Conservation (phyloP, 1,140 invertebrate species). For the Eulimnadia texana region DNA sequence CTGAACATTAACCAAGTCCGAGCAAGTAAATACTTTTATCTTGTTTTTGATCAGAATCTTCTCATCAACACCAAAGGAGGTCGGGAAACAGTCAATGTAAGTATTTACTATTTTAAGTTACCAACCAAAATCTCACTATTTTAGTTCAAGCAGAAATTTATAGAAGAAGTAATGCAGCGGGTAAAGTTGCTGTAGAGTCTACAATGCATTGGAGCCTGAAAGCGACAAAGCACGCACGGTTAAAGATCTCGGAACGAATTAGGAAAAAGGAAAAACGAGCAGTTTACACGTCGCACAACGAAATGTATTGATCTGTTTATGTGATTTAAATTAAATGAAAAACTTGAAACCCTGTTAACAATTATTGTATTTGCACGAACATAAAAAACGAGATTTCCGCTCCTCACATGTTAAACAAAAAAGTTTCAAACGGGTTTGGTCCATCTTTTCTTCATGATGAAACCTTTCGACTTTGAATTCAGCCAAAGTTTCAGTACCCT, state of each 20-base stretch:
- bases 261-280: neutral
- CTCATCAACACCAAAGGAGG: conserved; percentile 14
- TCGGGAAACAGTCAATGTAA: conserved; percentile 17
- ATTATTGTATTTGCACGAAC: too few relatives aligned
- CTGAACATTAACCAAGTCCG: neutral
- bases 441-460: neutral
- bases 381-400: too few relatives aligned
- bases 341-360: too few relatives aligned
- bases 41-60: conserved; percentile 14
- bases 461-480: neutral
- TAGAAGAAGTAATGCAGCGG: conserved; percentile 15
- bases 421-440: neutral
- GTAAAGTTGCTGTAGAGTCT: conserved; percentile 12
- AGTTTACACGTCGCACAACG: too few relatives aligned
- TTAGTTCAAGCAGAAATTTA: conserved; percentile 16
- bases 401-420: too few relatives aligned
- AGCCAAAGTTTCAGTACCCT: neutral
- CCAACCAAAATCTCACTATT: neutral
- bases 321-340: too few relatives aligned
- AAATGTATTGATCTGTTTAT: too few relatives aligned
- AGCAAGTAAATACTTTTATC: neutral
- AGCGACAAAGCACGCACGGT: neutral
- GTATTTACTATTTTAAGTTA: neutral
- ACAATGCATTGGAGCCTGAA: neutral
- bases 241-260: neutral